Conservation (phyloP, 2,797 vertebrate species). For the Lates japonicus region DNA sequence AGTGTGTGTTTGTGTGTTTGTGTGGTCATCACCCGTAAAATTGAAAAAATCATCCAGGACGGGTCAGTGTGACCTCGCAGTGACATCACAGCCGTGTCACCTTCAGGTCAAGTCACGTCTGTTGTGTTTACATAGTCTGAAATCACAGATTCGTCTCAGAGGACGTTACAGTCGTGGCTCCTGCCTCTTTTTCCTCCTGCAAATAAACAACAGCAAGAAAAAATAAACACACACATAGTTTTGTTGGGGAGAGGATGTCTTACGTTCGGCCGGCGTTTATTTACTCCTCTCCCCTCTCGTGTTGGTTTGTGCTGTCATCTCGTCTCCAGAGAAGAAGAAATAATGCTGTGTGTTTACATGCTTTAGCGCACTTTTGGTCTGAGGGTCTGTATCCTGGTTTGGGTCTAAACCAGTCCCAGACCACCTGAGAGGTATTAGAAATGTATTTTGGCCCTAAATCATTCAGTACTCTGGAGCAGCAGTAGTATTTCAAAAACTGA, state of each 20-base stretch:
- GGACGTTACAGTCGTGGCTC: background rate
- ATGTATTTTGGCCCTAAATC: background rate
- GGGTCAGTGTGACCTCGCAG: background rate
- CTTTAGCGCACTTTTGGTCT: no score
- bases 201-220: constrained; percentile 58
- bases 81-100: background rate
- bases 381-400: no score
- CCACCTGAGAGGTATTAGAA: background rate
- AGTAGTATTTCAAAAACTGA: background rate
- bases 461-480: background rate
- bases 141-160: background rate
- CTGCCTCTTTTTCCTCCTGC: constrained; percentile 22
- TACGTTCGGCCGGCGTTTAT: background rate
- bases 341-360: background rate
- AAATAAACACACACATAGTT: constrained; percentile 59
- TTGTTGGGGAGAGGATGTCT: background rate
- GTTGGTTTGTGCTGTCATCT: background rate
- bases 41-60: background rate
- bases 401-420: background rate
- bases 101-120: background rate
- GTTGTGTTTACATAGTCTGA: background rate
- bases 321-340: background rate
- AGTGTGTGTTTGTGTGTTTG: background rate
- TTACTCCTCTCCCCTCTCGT: background rate
- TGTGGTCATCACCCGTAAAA: background rate